Percentiles rank a stretch among this genome's conserved stretches.
phyloP scores from a whole-genome alignment of 2,888 invertebrate genomes.

The Aphrophora alni region DNA sequence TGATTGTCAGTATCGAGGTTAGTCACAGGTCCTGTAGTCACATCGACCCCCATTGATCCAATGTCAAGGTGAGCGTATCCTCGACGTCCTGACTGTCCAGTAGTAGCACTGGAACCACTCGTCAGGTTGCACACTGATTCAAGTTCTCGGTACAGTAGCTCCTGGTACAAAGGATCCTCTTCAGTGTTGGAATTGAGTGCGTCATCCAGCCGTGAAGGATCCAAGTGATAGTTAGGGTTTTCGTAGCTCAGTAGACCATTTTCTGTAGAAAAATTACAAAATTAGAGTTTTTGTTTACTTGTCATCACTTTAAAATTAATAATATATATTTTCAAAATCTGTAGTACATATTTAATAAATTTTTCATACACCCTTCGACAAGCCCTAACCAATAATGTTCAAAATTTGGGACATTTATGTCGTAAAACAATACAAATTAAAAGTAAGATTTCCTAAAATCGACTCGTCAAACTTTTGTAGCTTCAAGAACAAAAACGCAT shows the following conservation, averaged over 20 bases:
- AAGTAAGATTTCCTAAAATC: too few relatives aligned
- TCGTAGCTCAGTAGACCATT: conserved; percentile 90
- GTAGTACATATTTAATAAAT: too few relatives aligned
- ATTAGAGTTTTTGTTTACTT: too few relatives aligned
- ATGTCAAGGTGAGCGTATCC: conserved; percentile 72
- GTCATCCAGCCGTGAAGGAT: conserved; percentile 77
- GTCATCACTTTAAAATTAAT: too few relatives aligned
- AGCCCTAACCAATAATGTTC: too few relatives aligned
- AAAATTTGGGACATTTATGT: too few relatives aligned
- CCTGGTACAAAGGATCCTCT: conserved; percentile 69
- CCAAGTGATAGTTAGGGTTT: conserved; percentile 89
- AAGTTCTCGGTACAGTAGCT: conserved; percentile 69
- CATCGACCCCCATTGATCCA: conserved; percentile 74
- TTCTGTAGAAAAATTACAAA: conserved; percentile 66
- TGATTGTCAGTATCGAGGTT: conserved; percentile 59
- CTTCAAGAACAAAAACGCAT: too few relatives aligned
- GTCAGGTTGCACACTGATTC: conserved; percentile 64
- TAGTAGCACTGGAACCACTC: conserved; percentile 63
- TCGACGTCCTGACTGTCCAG: conserved; percentile 61
- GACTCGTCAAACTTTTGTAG: too few relatives aligned
- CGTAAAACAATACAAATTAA: too few relatives aligned
- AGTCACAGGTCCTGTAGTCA: conserved; percentile 65
- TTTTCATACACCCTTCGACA: too few relatives aligned
- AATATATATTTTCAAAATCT: too few relatives aligned
- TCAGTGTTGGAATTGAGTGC: conserved; percentile 72